phyloP scores from a whole-genome alignment of 1,140 invertebrate species.

The Nylanderia fulva region DNA sequence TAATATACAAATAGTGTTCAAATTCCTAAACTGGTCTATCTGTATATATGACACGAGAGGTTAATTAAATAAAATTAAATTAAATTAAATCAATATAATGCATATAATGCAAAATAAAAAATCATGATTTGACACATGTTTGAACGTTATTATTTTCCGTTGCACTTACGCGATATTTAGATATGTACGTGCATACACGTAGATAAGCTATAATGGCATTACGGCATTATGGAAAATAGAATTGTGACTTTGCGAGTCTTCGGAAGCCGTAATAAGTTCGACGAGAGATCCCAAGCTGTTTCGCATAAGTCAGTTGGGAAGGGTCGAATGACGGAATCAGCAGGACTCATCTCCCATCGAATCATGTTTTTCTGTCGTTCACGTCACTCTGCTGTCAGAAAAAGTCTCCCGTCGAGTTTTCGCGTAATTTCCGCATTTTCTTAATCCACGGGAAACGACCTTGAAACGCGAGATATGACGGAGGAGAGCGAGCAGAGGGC shows the following conservation, averaged over 20 bases:
- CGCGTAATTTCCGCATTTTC: constrained; percentile 29
- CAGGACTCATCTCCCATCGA: constrained; percentile 5
- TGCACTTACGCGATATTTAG: background rate
- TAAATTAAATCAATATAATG: background rate
- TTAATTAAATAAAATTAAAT: background rate
- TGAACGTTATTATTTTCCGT: background rate
- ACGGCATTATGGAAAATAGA: constrained; percentile 81
- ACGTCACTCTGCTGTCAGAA: background rate
- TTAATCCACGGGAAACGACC: background rate
- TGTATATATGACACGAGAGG: background rate
- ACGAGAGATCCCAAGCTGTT: constrained; percentile 55
- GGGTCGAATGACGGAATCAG: constrained; percentile 27
- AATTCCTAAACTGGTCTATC: background rate
- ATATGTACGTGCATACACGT: background rate
- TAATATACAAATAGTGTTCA: background rate
- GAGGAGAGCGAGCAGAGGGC: constrained; percentile 65
- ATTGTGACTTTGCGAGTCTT: constrained; percentile 76
- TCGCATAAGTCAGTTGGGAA: constrained; percentile 53
- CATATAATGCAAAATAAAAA: too few relatives aligned
- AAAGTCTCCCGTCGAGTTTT: constrained; percentile 14
- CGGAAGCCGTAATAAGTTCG: constrained; percentile 76
- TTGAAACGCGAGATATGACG: constrained; percentile 63
- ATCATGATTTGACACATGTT: background rate
- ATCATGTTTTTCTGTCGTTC: background rate
- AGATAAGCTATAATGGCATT: constrained; percentile 74